phyloP scores from a whole-genome alignment of 2,113 vertebrate species.

The Crotalus horridus region DNA sequence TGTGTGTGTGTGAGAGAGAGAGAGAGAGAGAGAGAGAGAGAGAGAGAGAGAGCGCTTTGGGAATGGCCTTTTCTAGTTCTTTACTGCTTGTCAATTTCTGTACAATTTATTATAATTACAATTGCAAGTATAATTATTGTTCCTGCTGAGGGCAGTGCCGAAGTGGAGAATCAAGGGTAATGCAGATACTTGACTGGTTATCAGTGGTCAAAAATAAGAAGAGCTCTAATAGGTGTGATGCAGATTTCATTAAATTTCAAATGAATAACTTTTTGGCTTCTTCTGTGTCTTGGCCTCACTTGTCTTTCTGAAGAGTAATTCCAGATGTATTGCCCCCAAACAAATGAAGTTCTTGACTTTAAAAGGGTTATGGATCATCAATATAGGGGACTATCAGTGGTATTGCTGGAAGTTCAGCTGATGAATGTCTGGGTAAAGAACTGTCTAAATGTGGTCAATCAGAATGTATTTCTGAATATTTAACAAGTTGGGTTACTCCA shows the following conservation, averaged over 20 bases:
- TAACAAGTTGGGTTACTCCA: neutral
- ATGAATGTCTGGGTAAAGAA: neutral
- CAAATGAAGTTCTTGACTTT: neutral
- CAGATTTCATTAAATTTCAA: neutral
- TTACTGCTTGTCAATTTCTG: accelerated
- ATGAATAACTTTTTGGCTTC: neutral
- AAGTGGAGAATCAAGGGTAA: neutral
- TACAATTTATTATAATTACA: neutral
- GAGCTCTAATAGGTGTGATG: neutral
- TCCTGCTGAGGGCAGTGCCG: neutral
- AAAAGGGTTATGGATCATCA: neutral
- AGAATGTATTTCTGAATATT: neutral
- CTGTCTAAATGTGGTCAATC: neutral
- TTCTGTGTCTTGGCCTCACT: neutral
- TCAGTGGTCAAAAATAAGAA: neutral
- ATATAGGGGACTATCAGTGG: neutral
- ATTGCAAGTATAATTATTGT: neutral
- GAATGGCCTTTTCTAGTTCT: neutral
- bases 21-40: accelerated
- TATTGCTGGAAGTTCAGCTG: neutral
- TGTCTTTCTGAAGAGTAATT: neutral
- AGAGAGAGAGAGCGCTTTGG: neutral
- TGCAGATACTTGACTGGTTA: neutral
- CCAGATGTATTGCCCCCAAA: neutral
- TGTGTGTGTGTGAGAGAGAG: no score